A percentile compares a stretch with the other conserved stretches of the same genome.
phyloP scores from a whole-genome alignment of 2,113 vertebrate genomes.

The Calyptommatus sinebrachiatus region DNA sequence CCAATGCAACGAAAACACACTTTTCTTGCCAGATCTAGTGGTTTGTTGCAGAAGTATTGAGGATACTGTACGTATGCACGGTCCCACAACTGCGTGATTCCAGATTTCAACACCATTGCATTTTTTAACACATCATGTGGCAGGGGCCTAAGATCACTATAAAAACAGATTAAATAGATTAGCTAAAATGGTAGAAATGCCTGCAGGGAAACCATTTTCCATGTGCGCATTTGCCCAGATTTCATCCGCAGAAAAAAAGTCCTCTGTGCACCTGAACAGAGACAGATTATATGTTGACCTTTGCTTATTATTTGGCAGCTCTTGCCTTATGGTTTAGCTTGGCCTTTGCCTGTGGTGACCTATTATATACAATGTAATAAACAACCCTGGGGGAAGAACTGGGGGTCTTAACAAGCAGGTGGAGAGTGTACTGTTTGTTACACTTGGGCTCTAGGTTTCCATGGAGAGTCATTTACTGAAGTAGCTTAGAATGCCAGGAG shows the following conservation, averaged over 20 bases:
- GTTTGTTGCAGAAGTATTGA: too few relatives aligned
- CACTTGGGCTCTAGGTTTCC: slow-evolving; percentile 11
- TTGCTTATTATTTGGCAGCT: slow-evolving; percentile 20
- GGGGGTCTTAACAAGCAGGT: slow-evolving; percentile 6
- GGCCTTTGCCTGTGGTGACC: background rate
- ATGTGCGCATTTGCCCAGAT: background rate
- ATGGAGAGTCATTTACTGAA: slow-evolving; percentile 21
- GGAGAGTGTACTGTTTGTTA: slow-evolving; percentile 13
- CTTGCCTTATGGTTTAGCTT: background rate
- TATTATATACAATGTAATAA: background rate
- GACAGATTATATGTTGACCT: slow-evolving; percentile 20
- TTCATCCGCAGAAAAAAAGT: background rate
- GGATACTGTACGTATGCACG: too few relatives aligned
- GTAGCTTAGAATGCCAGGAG: background rate
- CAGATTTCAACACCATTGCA: too few relatives aligned
- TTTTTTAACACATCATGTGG: too few relatives aligned
- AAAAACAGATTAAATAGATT: too few relatives aligned
- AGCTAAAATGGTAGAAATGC: too few relatives aligned
- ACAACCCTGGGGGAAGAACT: slow-evolving; percentile 1
- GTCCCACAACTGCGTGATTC: too few relatives aligned
- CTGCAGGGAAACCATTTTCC: background rate
- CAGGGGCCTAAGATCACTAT: too few relatives aligned
- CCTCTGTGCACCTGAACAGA: slow-evolving; percentile 5
- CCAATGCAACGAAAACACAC: too few relatives aligned
- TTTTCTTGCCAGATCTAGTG: too few relatives aligned